phyloP scores from a whole-genome alignment of 2,797 vertebrate species.

The Ataeniobius toweri region DNA sequence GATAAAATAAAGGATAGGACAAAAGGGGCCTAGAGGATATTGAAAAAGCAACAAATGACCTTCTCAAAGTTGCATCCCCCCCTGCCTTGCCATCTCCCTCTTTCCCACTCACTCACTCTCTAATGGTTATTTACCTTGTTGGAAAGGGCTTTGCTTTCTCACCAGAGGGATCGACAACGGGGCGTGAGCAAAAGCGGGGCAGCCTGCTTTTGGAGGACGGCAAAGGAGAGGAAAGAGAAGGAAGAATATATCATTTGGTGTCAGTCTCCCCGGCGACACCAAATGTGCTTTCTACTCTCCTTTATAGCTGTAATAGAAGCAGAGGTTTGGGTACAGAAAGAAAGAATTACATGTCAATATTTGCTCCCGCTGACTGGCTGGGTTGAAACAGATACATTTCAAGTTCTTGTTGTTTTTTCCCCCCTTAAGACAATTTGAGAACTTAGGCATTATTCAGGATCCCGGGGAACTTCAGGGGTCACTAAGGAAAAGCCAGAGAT shows the following conservation, averaged over 20 bases:
- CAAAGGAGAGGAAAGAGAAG: slow-evolving; percentile 30
- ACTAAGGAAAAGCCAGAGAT: slow-evolving; percentile 66
- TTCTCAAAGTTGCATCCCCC: slow-evolving; percentile 80
- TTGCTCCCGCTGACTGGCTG: slow-evolving; percentile 78
- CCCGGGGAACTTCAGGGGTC: slow-evolving; percentile 60
- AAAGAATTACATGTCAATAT: slow-evolving; percentile 85
- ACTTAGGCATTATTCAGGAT: slow-evolving; percentile 75
- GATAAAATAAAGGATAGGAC: slow-evolving; percentile 69
- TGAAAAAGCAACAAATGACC: slow-evolving; percentile 84
- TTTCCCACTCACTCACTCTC: slow-evolving; percentile 68
- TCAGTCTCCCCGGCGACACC: slow-evolving; percentile 78
- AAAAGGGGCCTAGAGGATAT: slow-evolving; percentile 69
- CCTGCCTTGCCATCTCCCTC: slow-evolving; percentile 46
- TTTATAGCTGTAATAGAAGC: slow-evolving; percentile 77
- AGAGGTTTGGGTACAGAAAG: slow-evolving; percentile 61
- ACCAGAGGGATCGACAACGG: slow-evolving; percentile 67
- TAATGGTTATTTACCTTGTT: slow-evolving; percentile 87
- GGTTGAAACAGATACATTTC: slow-evolving; percentile 83
- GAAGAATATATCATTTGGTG: slow-evolving; percentile 79
- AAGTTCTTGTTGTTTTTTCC: slow-evolving; percentile 60
- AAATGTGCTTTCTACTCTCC: slow-evolving; percentile 69
- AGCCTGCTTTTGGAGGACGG: slow-evolving; percentile 25
- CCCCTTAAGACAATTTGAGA: slow-evolving; percentile 76
- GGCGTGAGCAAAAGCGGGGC: slow-evolving; percentile 46
- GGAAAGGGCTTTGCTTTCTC: slow-evolving; percentile 85